These are phyloP conservation scores for Clarias pachynema DNA, from an alignment of 2,797 vertebrate species.

Conservation along the genomic window DNA sequence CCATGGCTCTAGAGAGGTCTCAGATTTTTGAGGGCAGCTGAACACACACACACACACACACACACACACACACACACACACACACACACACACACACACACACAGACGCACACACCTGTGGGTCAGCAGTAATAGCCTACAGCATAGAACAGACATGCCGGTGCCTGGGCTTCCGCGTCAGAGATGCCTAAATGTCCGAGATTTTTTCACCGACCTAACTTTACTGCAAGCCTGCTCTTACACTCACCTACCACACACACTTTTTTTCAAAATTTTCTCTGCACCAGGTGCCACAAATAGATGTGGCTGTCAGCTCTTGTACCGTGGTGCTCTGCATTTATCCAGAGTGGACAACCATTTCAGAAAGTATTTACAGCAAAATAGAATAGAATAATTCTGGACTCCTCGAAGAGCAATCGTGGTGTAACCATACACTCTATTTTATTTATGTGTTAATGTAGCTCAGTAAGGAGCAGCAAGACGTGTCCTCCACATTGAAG, in stretches of 20 bases:
- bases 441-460: constrained; percentile 59
- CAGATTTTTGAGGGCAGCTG: constrained; percentile 31
- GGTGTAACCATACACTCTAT: constrained; percentile 47
- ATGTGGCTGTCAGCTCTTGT: constrained; percentile 6
- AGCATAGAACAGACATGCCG: constrained; percentile 43
- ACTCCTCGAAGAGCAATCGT: too few relatives aligned
- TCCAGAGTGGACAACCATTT: constrained; percentile 26
- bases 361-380: constrained; percentile 38
- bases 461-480: constrained; percentile 53
- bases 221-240: constrained; percentile 27
- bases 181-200: constrained; percentile 33
- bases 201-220: constrained; percentile 46
- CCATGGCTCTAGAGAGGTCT: constrained; percentile 13
- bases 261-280: constrained; percentile 9
- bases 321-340: constrained; percentile 7
- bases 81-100: constrained; percentile 30
- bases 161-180: constrained; percentile 41
- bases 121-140: constrained; percentile 47
- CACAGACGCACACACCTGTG: constrained; percentile 52
- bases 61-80: constrained; percentile 36
- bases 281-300: constrained; percentile 36
- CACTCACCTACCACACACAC: constrained; percentile 1
- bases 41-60: constrained; percentile 27
- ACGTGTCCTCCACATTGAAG: constrained; percentile 64
- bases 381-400: too few relatives aligned